Conservation (phyloP, 1,140 invertebrate genomes). For the Nephotettix cincticeps region DNA sequence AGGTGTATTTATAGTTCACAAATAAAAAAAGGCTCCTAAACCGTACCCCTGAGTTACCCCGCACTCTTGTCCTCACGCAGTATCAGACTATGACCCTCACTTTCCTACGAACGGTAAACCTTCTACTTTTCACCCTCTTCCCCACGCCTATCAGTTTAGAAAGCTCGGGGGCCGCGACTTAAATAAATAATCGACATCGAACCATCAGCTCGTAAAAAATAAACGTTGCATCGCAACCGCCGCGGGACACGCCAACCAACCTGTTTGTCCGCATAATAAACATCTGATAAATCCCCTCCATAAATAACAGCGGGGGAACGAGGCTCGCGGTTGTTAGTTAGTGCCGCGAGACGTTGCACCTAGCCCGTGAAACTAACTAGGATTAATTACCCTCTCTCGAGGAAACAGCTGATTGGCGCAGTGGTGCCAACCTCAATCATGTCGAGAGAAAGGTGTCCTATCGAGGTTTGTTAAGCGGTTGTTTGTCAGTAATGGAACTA, state of each 20-base stretch:
- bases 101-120: too few species aligned
- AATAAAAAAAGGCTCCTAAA: too few species aligned
- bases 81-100: too few species aligned
- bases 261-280: constrained; percentile 15
- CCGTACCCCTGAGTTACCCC: too few species aligned
- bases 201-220: constrained; percentile 19
- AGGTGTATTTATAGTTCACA: too few species aligned
- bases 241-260: constrained; percentile 6
- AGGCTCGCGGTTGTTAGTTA: not conserved
- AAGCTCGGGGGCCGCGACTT: not conserved
- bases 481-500: too few species aligned
- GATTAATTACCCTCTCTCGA: not conserved
- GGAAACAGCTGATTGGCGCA: not conserved
- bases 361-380: not conserved
- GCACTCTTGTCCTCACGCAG: too few species aligned
- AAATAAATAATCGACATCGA: constrained; percentile 1
- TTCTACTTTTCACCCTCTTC: too few species aligned
- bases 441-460: too few species aligned
- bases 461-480: too few species aligned
- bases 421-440: not conserved
- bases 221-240: not conserved
- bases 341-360: not conserved
- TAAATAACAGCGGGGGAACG: not conserved
- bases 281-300: not conserved
- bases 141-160: not conserved